These are phyloP conservation scores for Luidia sarsii DNA, from an alignment of 53 echinoderm and acorn worm species.

Conservation along the genomic window DNA sequence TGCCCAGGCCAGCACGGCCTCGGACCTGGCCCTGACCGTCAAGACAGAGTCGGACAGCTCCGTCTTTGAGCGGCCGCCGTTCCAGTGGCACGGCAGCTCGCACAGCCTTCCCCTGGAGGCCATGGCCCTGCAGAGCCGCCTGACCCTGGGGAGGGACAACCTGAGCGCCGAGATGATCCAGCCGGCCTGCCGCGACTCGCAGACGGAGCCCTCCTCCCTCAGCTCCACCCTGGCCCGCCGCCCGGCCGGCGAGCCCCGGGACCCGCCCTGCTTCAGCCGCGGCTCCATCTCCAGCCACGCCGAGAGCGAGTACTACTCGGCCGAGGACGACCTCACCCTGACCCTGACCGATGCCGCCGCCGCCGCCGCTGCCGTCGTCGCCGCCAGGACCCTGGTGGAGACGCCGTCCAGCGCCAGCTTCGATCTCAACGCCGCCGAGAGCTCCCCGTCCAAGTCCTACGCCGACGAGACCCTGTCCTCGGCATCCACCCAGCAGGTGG, in stretches of 20 bases:
- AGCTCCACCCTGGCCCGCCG: background rate
- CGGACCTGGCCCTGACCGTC: constrained; percentile 28
- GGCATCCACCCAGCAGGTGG: constrained; percentile 68
- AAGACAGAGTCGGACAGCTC: constrained; percentile 44
- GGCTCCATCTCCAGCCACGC: constrained; percentile 62
- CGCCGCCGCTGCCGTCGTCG: background rate
- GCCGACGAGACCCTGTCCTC: constrained; percentile 60
- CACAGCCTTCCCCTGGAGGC: constrained; percentile 84
- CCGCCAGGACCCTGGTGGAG: constrained; percentile 20
- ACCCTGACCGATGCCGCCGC: constrained; percentile 44
- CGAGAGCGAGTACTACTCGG: constrained; percentile 97
- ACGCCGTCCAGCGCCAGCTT: constrained; percentile 51
- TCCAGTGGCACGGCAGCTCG: constrained; percentile 70
- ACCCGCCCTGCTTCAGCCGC: constrained; percentile 8
- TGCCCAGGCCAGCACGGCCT: constrained; percentile 41
- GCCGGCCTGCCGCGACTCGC: background rate
- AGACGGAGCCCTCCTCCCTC: background rate
- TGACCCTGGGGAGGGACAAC: constrained; percentile 52
- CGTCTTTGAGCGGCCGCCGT: constrained; percentile 35
- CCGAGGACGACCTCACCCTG: constrained; percentile 62
- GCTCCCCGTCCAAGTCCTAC: constrained; percentile 37
- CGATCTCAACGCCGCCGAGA: constrained; percentile 31
- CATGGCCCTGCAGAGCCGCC: constrained; percentile 28
- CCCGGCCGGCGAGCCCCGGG: constrained; percentile 28
- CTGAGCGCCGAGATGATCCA: constrained; percentile 62